Base-by-base conservation (phyloP, 2,797 vertebrate genomes). In the Silurus lanzhouensis region DNA sequence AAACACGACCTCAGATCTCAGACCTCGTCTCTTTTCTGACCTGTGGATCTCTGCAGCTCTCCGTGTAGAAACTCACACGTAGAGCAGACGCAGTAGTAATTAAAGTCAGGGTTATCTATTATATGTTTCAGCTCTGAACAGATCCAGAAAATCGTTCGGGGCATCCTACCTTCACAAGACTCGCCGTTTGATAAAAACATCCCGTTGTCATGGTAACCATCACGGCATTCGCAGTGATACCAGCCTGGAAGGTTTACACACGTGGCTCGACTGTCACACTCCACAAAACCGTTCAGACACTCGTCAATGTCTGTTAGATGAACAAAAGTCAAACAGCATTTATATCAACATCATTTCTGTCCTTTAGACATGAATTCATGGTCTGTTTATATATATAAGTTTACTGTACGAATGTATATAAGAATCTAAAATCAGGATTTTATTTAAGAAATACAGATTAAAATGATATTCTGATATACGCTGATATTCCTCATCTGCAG, bases 211-310 rank as follows among this genome's bases (percentile, higher is more conserved):
- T 99, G 98, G 95, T 99, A 99, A 85, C 98, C 98, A 0, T 99
- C 98, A 38, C 98, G 96, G 91, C 98, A 99, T 88, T 99, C 98
- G 0, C 98, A 99, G 94, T 99, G 98, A 94, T 99, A 99, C 98
- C 98, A 99, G 25, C 98, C 98, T 10, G 98, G 98, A 91, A 99
- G 94, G 94, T 99, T 99, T 91, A 99, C 95, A 93, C 98, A 99
- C 93, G 93, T 96, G 89, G 98, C 98, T 90, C 96, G 97, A 92
- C 97, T 98, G 94, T 99, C 97, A 1, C 98, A 99, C 90, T 99
- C 97, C 89, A 99, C 96, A 89, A 99, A 99, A 91, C 98, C 97
- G 83, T 99, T 96, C 0, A 94, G 94, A 91, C 98, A 99, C 94
- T 99, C 98, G 78, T 99, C 97, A 79, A 99, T 99, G 91, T 99